Evolutionary conservation across 2,888 invertebrate species (phyloP), one percentile per base, ranked within the genome.

Genomic region (Mesorhabditis belari): DNA sequence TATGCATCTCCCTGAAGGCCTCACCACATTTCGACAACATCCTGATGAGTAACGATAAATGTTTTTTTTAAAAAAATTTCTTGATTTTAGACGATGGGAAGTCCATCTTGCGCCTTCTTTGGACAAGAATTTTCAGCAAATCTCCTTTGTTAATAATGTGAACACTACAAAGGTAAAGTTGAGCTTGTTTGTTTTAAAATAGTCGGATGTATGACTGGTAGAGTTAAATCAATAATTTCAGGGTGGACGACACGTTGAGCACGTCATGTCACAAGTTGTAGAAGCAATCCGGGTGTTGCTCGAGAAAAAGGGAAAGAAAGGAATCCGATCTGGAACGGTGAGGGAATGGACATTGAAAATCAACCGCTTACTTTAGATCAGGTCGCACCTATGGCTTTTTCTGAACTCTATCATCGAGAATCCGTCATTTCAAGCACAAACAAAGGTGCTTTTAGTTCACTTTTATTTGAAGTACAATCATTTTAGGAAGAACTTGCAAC

Each of bases 361-460:
- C 5, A 55, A 24, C 9, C 12, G 12, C 27, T 55, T 9, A 12
- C 19, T 55, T 21, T 65, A 84, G 83, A 87, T 91, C 3, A 92
- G 92, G 80, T 91, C 88, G 83, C 93, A 96, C 81, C 85, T 98
- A 84, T 96, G 94, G 92, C 81, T 98, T 1, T 98, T 96, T 81
- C 86, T 96, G 26, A 98, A 95, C 81, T 94, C 93, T 82, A 85
- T 96, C 52, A 92, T 98, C 75, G 96, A 95, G 61, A 98, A 98
- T 85, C 98, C 98, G 28, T 90, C 94, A 49, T 98, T 98, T 84
- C 96, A 96, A 84, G 96, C 96, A 0, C 98, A 98, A 86, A 98
- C 96, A 0, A 98, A 98, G 84, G 44, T 35, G 1, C n/a, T 35
- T 9, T 35, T n/a, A n/a, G n/a, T 35, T 35, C n/a, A n/a, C n/a